Conservation (phyloP, 2,888 invertebrate genomes). For the Yponomeuta cagnagella region DNA sequence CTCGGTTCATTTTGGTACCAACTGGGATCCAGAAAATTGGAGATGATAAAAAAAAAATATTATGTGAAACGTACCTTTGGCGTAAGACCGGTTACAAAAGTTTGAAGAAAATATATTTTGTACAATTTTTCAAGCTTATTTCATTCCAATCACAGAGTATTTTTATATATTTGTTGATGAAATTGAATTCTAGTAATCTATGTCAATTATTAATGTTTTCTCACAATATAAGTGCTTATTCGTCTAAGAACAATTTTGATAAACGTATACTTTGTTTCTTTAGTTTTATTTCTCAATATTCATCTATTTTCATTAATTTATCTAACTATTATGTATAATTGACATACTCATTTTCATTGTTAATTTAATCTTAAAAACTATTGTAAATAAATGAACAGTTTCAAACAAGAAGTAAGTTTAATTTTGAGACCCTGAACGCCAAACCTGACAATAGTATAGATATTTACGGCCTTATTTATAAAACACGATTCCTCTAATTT, state of each 20-base stretch:
- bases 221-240: not conserved
- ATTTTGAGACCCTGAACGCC: constrained; percentile 14
- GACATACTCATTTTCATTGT: constrained; percentile 16
- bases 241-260: not conserved
- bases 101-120: not conserved
- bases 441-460: not conserved
- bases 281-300: not conserved
- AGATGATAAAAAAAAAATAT: too few species aligned
- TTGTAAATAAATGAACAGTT: constrained; percentile 54
- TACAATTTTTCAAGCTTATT: not conserved
- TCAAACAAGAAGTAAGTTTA: constrained; percentile 22
- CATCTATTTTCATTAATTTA: not conserved
- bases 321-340: not conserved
- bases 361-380: constrained; percentile 23
- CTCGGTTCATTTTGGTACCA: too few species aligned
- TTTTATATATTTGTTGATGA: constrained; percentile 7
- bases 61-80: not conserved
- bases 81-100: not conserved
- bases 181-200: not conserved
- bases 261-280: not conserved
- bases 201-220: constrained; percentile 7
- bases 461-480: too few species aligned
- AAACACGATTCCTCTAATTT: too few species aligned
- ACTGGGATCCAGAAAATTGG: too few species aligned
- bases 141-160: constrained; percentile 9